A percentile compares a stretch with the other conserved stretches of the same genome.
Conservation (phyloP, 1,140 invertebrate species). For the Philopotamus ludificatus region DNA sequence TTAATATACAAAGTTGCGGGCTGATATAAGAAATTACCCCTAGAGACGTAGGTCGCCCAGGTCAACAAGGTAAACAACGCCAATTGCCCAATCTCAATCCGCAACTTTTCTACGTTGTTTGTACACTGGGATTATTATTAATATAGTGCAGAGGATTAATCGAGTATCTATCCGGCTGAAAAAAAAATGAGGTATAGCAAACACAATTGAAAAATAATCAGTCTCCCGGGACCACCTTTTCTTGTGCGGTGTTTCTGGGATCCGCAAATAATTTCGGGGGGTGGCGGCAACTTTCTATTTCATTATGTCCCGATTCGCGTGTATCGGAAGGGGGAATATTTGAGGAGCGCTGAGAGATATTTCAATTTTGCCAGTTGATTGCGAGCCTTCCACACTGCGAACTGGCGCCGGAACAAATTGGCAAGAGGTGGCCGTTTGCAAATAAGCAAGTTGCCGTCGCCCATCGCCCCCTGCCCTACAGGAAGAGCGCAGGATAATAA, state of each 20-base stretch:
- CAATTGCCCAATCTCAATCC: neutral
- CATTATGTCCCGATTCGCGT: slow-evolving; percentile 19
- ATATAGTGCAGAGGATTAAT: neutral
- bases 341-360: slow-evolving; percentile 20
- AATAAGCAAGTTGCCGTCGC: neutral
- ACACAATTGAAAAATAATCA: slow-evolving; percentile 42
- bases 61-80: slow-evolving; percentile 9
- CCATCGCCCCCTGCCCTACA: neutral
- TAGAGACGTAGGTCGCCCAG: neutral
- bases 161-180: neutral
- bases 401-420: slow-evolving; percentile 1
- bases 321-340: slow-evolving; percentile 6
- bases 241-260: slow-evolving; percentile 31
- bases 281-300: slow-evolving; percentile 23
- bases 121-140: neutral
- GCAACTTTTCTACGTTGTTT: slow-evolving; percentile 1
- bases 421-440: neutral
- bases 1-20: slow-evolving; percentile 20
- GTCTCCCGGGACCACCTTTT: slow-evolving; percentile 35
- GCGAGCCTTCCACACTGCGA: neutral
- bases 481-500: slow-evolving; percentile 1
- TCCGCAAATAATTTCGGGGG: slow-evolving; percentile 36
- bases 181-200: slow-evolving; percentile 23
- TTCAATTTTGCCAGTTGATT: slow-evolving; percentile 32
- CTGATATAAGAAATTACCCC: neutral